Evolutionary conservation across 2,888 invertebrate species (phyloP).

Genomic region (Protophormia terraenovae): DNA sequence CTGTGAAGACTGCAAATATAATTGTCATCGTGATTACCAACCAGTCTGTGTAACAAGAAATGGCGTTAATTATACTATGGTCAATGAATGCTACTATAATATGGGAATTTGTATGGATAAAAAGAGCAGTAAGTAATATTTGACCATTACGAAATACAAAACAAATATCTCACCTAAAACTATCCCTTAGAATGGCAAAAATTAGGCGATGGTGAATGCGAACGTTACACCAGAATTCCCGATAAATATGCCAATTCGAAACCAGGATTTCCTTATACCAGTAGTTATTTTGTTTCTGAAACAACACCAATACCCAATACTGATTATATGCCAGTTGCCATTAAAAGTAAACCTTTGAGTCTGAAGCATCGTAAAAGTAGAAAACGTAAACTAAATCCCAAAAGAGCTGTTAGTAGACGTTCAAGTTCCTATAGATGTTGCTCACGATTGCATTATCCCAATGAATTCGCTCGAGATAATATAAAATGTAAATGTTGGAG

Average conservation of each 20-base stretch:
- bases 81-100: slow-evolving; percentile 75
- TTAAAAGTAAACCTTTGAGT: not conserved
- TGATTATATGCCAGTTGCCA: not conserved
- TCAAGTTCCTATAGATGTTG: not conserved
- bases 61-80: slow-evolving; percentile 73
- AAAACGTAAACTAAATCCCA: not conserved
- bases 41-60: slow-evolving; percentile 74
- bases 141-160: not conserved
- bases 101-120: slow-evolving; percentile 74
- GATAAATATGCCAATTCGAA: slow-evolving; percentile 47
- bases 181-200: slow-evolving; percentile 71
- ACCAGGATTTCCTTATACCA: slow-evolving; percentile 47
- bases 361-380: not conserved
- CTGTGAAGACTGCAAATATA: slow-evolving; percentile 69
- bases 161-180: not conserved
- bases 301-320: slow-evolving; percentile 10
- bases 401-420: slow-evolving; percentile 16
- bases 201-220: slow-evolving; percentile 71
- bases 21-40: slow-evolving; percentile 70
- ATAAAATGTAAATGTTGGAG: slow-evolving; percentile 11
- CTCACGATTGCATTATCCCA: not conserved
- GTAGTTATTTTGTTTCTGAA: slow-evolving; percentile 26
- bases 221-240: slow-evolving; percentile 24
- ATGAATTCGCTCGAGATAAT: not conserved
- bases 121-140: slow-evolving; percentile 70